Evolutionary conservation across 2,797 vertebrate species (phyloP), one percentile per base, ranked within the genome.

Genomic region (Setipinna tenuifilis): DNA sequence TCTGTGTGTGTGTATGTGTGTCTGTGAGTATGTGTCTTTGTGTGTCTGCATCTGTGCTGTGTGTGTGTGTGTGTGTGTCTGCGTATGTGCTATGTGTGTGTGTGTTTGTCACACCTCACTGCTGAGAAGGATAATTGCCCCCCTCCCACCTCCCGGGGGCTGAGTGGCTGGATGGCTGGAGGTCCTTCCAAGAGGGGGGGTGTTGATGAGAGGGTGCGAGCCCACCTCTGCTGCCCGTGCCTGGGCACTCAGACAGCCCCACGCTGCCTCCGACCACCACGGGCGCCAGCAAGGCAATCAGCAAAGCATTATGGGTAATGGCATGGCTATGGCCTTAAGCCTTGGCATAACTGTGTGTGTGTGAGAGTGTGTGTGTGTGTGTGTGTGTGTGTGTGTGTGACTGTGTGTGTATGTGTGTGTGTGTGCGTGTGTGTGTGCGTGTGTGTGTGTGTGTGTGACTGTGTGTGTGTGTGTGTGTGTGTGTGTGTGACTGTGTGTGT

Each of bases 101-200:
- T 82, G 84, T 54, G 41, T 48, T 62, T 59, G 58, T 59, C 17
- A 59, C 50, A 59, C 58, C 58, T 59, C 58, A 7, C 50, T 54
- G 50, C 17, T 59, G 58, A 59, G 58, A 59, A n/a, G 58, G 58
- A n/a, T 59, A 59, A 59, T 59, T 59, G 12, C 50, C 6, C 6
- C 50, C 50, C 50, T 54, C 14, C 50, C 50, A 11, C 6, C 10
- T 54, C 50, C 17, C 35, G 35, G 35, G 35, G 35, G 35, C 35
- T 1, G 17, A 17, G 3, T 4, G 58, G 58, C 58, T 1, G 17
- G 57, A 6, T 4, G 58, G 58, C 58, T 21, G 58, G 17, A 59
- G 58, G 58, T 59, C 58, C 58, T n/a, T 59, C 58, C 58, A 59
- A 59, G 58, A 59, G 2, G 10, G 2, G 50, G 14, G 50, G 58